Conservation (phyloP, 2,797 vertebrate genomes). For the Diceros bicornis region DNA sequence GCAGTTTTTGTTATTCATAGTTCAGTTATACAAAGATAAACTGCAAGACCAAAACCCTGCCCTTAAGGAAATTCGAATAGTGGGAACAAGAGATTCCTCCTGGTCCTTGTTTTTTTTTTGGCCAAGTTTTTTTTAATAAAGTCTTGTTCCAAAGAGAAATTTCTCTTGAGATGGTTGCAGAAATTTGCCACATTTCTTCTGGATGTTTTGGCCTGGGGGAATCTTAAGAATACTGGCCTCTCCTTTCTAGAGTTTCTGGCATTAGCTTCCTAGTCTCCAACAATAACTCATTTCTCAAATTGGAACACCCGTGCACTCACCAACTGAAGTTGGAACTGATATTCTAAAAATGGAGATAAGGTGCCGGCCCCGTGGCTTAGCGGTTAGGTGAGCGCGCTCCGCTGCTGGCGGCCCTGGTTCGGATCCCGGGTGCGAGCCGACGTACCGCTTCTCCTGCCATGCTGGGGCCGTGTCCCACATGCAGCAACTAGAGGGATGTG, state of each 20-base stretch:
- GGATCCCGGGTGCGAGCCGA: too few species aligned
- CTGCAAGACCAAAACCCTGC: not conserved
- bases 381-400: too few species aligned
- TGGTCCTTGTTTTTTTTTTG: not conserved
- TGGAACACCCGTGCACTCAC: not conserved
- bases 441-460: too few species aligned
- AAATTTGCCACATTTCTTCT: not conserved
- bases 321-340: not conserved
- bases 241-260: slow-evolving; percentile 38
- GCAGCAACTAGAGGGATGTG: too few species aligned
- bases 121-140: not conserved
- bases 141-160: slow-evolving; percentile 47
- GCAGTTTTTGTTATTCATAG: not conserved
- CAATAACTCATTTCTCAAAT: slow-evolving; percentile 18
- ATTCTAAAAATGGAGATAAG: slow-evolving; percentile 14
- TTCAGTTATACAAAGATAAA: not conserved
- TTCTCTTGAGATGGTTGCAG: slow-evolving; percentile 25
- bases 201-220: not conserved
- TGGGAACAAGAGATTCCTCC: not conserved
- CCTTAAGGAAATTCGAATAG: slow-evolving; percentile 30
- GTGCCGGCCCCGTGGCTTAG: too few species aligned
- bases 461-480: too few species aligned
- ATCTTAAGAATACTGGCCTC: slow-evolving; percentile 10
- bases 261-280: not conserved
- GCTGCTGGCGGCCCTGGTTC: too few species aligned